These are phyloP conservation scores for Ischnus inquisitorius DNA, from an alignment of 2,888 invertebrate genomes.

Conservation along the genomic window DNA sequence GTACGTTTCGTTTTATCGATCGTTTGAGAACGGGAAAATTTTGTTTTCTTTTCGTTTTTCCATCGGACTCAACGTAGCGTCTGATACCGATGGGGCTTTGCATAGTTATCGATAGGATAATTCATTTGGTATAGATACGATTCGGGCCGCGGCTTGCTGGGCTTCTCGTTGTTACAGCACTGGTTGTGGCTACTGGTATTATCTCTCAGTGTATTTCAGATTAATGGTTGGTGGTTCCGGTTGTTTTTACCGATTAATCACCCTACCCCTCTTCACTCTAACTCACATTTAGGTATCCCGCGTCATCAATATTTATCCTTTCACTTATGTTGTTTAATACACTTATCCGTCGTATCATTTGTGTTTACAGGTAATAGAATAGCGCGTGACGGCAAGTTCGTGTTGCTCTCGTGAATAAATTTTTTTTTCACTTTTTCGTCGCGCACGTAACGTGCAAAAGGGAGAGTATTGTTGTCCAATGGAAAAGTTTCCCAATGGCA, in stretches of 20 bases:
- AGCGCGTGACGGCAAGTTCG: conserved; percentile 52
- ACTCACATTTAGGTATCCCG: conserved; percentile 72
- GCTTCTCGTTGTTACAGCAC: conserved; percentile 83
- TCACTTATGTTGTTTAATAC: conserved; percentile 49
- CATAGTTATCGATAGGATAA: conserved; percentile 43
- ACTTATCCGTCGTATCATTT: conserved; percentile 57
- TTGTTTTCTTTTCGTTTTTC: not conserved
- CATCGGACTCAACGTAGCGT: not conserved
- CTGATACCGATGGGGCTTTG: conserved; percentile 56
- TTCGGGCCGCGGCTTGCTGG: conserved; percentile 78
- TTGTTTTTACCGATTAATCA: conserved; percentile 64
- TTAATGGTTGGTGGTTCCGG: conserved; percentile 80
- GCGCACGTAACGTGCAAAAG: too few species aligned
- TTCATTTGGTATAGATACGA: conserved; percentile 60
- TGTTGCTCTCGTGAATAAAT: conserved; percentile 27
- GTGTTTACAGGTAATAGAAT: conserved; percentile 68
- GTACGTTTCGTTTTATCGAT: not conserved
- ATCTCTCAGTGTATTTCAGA: conserved; percentile 82
- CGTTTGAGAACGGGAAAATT: not conserved
- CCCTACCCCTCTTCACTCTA: conserved; percentile 68
- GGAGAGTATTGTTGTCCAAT: not conserved
- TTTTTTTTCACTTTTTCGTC: conserved; percentile 11
- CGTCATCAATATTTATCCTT: conserved; percentile 56
- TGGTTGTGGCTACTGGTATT: conserved; percentile 82
- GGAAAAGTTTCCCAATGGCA: not conserved